phyloP scores from a whole-genome alignment of 2,113 vertebrate species.

The Lucifuga dentata region DNA sequence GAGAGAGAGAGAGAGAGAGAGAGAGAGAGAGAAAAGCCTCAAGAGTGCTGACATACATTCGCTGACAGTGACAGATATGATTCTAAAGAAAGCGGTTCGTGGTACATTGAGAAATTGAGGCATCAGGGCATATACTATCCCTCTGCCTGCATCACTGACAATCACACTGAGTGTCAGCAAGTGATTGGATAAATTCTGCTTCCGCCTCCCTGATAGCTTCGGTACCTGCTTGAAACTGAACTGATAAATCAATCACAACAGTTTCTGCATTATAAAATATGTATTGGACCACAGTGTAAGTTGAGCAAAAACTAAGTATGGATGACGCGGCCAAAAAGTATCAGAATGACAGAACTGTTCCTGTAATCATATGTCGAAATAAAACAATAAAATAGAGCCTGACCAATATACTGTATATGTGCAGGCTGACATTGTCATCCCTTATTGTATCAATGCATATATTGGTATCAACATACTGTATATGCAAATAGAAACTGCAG shows the following conservation, averaged over 20 bases:
- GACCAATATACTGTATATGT: too few species aligned
- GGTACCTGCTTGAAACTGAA: conserved; percentile 12
- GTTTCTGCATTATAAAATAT: not conserved
- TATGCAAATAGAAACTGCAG: too few species aligned
- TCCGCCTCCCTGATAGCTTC: conserved; percentile 6
- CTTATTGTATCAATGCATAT: too few species aligned
- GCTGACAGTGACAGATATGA: conserved; percentile 66
- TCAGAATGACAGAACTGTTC: not conserved
- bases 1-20: too few species aligned
- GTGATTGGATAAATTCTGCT: conserved; percentile 39
- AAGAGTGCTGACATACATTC: conserved; percentile 71
- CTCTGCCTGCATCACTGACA: conserved; percentile 25
- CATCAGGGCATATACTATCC: conserved; percentile 32
- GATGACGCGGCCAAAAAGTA: not conserved
- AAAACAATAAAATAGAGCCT: too few species aligned
- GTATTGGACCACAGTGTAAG: not conserved
- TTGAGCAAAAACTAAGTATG: not conserved
- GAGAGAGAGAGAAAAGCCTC: conserved; percentile 9
- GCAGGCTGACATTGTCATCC: too few species aligned
- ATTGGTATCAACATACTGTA: too few species aligned
- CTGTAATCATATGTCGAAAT: too few species aligned
- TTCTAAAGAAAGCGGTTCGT: conserved; percentile 52
- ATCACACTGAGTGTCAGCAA: conserved; percentile 48
- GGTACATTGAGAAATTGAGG: conserved; percentile 46
- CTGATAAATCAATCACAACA: conserved; percentile 15